These are phyloP conservation scores for Theonella swinhoei DNA, from an alignment of 37 sponge, comb jelly and placozoan species.

Conservation along the genomic window DNA sequence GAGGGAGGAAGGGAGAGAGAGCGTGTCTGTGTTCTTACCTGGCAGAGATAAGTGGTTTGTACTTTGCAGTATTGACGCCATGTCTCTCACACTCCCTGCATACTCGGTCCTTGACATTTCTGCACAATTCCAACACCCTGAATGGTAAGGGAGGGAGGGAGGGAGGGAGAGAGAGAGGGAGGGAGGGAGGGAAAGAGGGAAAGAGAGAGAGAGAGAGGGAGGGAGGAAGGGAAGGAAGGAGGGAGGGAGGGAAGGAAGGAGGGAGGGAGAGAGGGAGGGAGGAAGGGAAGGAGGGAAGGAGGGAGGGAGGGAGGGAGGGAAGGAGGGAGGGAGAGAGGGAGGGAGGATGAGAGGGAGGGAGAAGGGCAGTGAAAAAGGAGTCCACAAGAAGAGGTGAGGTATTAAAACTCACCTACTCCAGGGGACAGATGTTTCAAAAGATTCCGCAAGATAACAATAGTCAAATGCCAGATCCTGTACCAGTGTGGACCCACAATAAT, in stretches of 20 bases:
- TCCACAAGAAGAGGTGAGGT: too few relatives aligned
- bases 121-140: slow-evolving; percentile 70
- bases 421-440: slow-evolving; percentile 97
- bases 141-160: neutral
- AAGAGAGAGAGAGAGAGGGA: neutral
- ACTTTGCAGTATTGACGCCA: slow-evolving; percentile 4
- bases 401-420: slow-evolving; percentile 92
- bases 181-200: neutral
- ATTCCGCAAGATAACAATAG: slow-evolving; percentile 81
- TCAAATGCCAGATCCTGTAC: slow-evolving; percentile 87
- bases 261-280: slow-evolving; percentile 7
- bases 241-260: neutral
- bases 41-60: slow-evolving; percentile 48
- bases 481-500: neutral
- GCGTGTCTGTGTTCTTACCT: slow-evolving; percentile 30
- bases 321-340: neutral
- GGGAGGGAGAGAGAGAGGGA: neutral
- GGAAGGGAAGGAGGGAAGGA: neutral
- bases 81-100: slow-evolving; percentile 47
- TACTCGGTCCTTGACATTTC: slow-evolving; percentile 81
- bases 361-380: neutral
- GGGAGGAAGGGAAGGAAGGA: neutral
- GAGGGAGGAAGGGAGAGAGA: too few relatives aligned
- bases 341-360: neutral
- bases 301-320: neutral